Percentiles rank a stretch among this genome's conserved stretches.
Conservation (phyloP, 2,888 invertebrate species). For the Trachelus troglodyta region DNA sequence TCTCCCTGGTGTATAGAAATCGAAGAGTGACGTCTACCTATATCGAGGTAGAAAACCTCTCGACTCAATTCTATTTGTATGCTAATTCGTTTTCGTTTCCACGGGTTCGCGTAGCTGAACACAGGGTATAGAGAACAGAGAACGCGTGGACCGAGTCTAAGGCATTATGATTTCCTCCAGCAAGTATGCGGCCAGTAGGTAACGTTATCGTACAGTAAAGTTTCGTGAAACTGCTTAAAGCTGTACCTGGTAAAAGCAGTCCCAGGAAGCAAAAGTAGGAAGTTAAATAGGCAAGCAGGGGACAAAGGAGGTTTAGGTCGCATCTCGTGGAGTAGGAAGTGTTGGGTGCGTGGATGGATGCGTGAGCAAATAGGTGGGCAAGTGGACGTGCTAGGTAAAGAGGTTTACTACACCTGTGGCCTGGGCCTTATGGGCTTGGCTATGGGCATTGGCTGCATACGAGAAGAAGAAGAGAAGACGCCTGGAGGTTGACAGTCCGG, state of each 20-base stretch:
- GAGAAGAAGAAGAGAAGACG: slow-evolving; percentile 19
- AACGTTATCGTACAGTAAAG: not conserved
- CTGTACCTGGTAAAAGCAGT: not conserved
- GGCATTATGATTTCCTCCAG: not conserved
- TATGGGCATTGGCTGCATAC: slow-evolving; percentile 20
- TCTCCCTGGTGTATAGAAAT: not conserved
- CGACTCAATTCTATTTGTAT: slow-evolving; percentile 2
- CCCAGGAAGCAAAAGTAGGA: not conserved
- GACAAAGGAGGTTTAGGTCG: not conserved
- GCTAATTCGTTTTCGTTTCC: slow-evolving; percentile 2
- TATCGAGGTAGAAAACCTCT: not conserved
- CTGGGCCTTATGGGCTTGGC: slow-evolving; percentile 45
- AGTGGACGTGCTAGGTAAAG: slow-evolving; percentile 35
- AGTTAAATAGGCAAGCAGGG: not conserved
- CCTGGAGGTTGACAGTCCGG: slow-evolving; percentile 35
- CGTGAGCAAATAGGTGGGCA: slow-evolving; percentile 1
- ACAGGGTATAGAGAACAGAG: not conserved
- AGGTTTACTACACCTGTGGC: slow-evolving; percentile 57
- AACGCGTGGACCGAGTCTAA: not conserved
- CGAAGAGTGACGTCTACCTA: not conserved
- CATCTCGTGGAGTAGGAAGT: not conserved
- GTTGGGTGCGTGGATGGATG: not conserved
- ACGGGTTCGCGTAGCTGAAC: not conserved
- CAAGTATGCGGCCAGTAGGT: not conserved
- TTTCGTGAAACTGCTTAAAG: not conserved